Evolutionary conservation across 2,113 vertebrate genomes (phyloP).

Genomic region (Scalopus aquaticus): DNA sequence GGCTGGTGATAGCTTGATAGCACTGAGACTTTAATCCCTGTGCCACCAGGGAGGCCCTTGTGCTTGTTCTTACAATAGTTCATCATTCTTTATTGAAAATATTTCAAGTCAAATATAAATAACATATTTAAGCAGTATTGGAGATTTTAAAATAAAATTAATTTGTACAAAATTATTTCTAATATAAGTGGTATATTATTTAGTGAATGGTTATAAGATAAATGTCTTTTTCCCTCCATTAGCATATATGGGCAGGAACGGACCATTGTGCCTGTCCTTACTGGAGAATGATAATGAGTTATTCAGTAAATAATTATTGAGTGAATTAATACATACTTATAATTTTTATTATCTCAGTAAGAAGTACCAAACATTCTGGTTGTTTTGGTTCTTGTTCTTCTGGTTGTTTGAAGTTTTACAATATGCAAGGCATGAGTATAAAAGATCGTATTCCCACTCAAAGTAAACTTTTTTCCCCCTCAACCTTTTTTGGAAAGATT

Average conservation of each 20-base stretch:
- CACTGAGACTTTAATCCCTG: too few relatives aligned
- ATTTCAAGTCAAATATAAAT: not conserved
- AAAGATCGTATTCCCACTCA: not conserved
- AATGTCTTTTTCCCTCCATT: not conserved
- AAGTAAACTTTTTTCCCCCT: not conserved
- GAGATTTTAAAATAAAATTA: not conserved
- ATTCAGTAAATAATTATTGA: not conserved
- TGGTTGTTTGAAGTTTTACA: not conserved
- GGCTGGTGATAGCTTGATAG: too few relatives aligned
- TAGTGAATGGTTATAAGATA: not conserved
- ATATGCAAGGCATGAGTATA: not conserved
- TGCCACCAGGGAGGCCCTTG: too few relatives aligned
- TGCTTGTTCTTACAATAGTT: not conserved
- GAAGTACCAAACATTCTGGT: not conserved
- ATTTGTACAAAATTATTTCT: not conserved
- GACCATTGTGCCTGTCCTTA: not conserved
- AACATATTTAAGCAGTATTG: not conserved
- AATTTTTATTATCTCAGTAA: not conserved
- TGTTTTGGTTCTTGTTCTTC: too few relatives aligned
- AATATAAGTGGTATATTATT: not conserved
- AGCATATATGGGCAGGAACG: not conserved
- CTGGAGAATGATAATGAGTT: not conserved
- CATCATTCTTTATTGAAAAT: not conserved
- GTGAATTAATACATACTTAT: not conserved
- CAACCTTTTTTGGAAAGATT: not conserved